Base-by-base conservation (phyloP, 2,888 invertebrate genomes). In the Tenthredo distinguenda region DNA sequence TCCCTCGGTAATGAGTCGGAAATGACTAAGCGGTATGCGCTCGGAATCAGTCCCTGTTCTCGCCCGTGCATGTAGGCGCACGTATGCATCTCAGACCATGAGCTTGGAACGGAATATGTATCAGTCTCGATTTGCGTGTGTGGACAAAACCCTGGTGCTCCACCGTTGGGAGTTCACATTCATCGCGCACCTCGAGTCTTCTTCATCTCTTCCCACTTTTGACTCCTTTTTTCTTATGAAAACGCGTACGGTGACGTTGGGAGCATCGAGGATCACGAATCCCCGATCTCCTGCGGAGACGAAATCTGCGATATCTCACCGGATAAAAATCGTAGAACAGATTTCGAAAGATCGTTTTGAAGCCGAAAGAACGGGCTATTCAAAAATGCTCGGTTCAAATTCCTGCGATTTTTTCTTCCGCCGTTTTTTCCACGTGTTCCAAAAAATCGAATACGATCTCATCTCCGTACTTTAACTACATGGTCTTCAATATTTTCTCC, bases 21-120 rank as follows among this genome's bases (percentile, higher is more conserved):
- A 83, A 68, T 83, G 83, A 83, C 83, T 83, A 83, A 83, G 83
- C 83, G 71, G 68, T 68, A 71, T 83, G 83, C 43, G 83, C 68
- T 10, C 0, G 1, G 34, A 15, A 47, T 37, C 21, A 18, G 15
- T 26, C 76, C 4, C 15, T 26, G 76, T n/a, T 31, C 26, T 31
- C 15, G 31, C 47, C n/a, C 47, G 47, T n/a, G 40, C 40, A 6
- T 76, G 18, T 26, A 31, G 71, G 12, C 37, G 37, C 34, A 31
- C 26, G 26, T 62, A 37, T 18, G 7, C 37, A 37, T 71, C 34
- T 71, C 2, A 2, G 21, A 31, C 31, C 31, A 12, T 68, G 3
- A 37, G 71, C 37, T 71, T 71, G 9, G 71, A 71, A 37, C 37
- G 15, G 37, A 71, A 71, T 71, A 31, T 71, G 37, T 71, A 71